Evolutionary conservation across 2,113 vertebrate species (phyloP).

Genomic region (Mastomys natalensis): DNA sequence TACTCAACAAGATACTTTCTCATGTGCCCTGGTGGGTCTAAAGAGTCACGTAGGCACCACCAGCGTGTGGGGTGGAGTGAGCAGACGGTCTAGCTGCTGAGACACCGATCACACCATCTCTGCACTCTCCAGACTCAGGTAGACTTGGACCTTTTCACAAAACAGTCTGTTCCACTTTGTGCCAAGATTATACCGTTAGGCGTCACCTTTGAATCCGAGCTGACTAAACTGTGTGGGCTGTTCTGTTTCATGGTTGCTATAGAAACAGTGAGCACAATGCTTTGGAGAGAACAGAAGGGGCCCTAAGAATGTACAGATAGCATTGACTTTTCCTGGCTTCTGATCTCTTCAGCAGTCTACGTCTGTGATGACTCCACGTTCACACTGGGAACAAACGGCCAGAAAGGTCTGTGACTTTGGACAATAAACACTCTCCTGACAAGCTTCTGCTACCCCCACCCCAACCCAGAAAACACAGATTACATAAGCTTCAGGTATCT

Average conservation of each 20-base stretch:
- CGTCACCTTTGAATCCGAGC: neutral
- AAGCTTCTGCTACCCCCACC: neutral
- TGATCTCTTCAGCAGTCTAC: slow-evolving; percentile 65
- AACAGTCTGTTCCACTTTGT: neutral
- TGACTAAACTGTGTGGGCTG: neutral
- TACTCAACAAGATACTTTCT: slow-evolving; percentile 10
- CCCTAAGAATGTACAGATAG: slow-evolving; percentile 12
- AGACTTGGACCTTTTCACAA: slow-evolving; percentile 37
- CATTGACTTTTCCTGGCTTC: slow-evolving; percentile 20
- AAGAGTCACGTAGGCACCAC: neutral
- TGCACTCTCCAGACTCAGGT: neutral
- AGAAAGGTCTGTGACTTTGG: neutral
- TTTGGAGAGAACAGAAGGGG: slow-evolving; percentile 11
- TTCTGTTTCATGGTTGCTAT: slow-evolving; percentile 52
- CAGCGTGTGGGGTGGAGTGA: neutral
- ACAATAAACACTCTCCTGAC: neutral
- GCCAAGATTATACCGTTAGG: neutral
- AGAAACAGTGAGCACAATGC: slow-evolving; percentile 32
- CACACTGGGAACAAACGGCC: slow-evolving; percentile 36
- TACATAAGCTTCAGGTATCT: slow-evolving; percentile 29
- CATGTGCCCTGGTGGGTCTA: neutral
- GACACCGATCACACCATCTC: neutral
- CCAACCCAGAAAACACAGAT: neutral
- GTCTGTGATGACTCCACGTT: neutral
- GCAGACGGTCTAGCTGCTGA: neutral